These are phyloP conservation scores for Cremastobaeus sp. DNA, from an alignment of 2,888 invertebrate species.

Conservation along the genomic window DNA sequence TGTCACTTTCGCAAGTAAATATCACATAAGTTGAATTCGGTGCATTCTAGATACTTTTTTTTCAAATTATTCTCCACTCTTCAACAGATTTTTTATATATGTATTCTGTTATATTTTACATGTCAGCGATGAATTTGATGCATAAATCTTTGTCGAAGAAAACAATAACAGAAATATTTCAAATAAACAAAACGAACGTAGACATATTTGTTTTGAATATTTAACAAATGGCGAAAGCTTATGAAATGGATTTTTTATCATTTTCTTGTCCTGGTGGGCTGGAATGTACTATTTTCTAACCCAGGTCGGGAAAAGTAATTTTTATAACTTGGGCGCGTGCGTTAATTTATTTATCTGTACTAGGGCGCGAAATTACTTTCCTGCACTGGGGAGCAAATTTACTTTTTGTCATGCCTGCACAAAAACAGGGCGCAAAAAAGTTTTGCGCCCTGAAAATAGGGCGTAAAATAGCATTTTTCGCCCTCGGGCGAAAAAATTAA, in stretches of 20 bases:
- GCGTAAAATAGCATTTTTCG: too few species aligned
- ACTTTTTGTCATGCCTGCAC: too few species aligned
- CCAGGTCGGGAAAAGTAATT: too few species aligned
- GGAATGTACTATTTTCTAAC: too few species aligned
- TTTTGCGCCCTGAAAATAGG: too few species aligned
- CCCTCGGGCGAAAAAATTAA: too few species aligned
- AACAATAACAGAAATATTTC: conserved; percentile 13
- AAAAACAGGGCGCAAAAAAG: too few species aligned
- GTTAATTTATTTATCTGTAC: too few species aligned
- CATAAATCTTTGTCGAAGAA: conserved; percentile 3
- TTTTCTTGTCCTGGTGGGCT: too few species aligned
- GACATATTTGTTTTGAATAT: conserved; percentile 5
- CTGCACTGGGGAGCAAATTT: too few species aligned
- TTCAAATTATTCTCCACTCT: conserved; percentile 1
- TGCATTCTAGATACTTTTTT: conserved; percentile 27
- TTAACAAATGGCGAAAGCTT: conserved; percentile 19
- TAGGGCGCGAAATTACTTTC: too few species aligned
- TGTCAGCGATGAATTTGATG: neutral
- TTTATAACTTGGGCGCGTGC: too few species aligned
- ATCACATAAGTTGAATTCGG: conserved; percentile 49
- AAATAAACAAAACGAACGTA: conserved; percentile 10
- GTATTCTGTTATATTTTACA: conserved; percentile 16
- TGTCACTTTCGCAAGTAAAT: conserved; percentile 28
- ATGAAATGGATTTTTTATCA: conserved; percentile 17
- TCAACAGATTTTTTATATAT: neutral